These are phyloP conservation scores for Drosophila nasuta DNA, from an alignment of 1,140 invertebrate genomes.

Conservation along the genomic window DNA sequence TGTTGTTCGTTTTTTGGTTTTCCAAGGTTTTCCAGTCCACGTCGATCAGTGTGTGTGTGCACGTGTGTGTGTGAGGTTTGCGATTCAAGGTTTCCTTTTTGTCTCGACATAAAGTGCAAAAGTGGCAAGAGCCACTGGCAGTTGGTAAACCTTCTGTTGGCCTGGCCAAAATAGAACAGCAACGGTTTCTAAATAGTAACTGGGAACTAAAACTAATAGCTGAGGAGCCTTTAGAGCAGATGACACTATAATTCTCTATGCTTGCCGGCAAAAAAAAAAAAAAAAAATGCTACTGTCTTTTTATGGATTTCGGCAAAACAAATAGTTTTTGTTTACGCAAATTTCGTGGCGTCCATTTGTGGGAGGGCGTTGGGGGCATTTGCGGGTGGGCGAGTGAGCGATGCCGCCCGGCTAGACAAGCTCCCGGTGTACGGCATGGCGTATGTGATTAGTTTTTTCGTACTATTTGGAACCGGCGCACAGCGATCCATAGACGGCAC, in stretches of 20 bases:
- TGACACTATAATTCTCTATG: not conserved
- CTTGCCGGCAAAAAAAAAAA: slow-evolving; percentile 2
- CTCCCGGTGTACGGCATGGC: slow-evolving; percentile 43
- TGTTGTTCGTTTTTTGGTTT: slow-evolving; percentile 64
- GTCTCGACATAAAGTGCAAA: slow-evolving; percentile 33
- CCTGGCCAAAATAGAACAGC: slow-evolving; percentile 82
- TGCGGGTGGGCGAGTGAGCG: slow-evolving; percentile 11
- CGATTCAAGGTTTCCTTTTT: slow-evolving; percentile 72
- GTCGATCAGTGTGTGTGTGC: slow-evolving; percentile 50
- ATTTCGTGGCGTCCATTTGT: slow-evolving; percentile 43
- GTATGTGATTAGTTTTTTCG: slow-evolving; percentile 83
- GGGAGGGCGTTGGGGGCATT: slow-evolving; percentile 21
- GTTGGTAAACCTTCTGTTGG: slow-evolving; percentile 68
- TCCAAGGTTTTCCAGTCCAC: slow-evolving; percentile 79
- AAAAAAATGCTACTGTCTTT: not conserved
- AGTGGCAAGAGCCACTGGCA: slow-evolving; percentile 19
- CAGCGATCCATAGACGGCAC: slow-evolving; percentile 40
- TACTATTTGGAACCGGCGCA: slow-evolving; percentile 80
- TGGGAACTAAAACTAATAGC: not conserved
- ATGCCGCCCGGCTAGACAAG: slow-evolving; percentile 62
- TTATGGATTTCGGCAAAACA: slow-evolving; percentile 38
- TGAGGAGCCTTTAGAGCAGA: not conserved
- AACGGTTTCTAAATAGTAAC: slow-evolving; percentile 77
- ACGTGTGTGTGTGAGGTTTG: slow-evolving; percentile 14
- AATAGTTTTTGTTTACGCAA: slow-evolving; percentile 75